Evolutionary conservation across 2,888 invertebrate species (phyloP), one percentile per base, ranked within the genome.

Genomic region (Lampropteryx suffumata): DNA sequence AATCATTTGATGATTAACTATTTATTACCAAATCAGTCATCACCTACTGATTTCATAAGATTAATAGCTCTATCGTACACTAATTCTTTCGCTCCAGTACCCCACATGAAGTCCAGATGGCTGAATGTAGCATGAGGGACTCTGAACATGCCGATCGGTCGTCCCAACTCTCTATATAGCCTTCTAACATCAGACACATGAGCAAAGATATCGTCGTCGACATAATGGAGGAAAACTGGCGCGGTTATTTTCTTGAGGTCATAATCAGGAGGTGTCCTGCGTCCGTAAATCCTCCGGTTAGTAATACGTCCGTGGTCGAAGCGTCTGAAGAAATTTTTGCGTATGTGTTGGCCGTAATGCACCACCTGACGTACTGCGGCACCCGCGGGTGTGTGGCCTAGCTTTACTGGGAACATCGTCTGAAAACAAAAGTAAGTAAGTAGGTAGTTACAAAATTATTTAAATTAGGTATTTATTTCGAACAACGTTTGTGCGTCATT

Each of bases 91-190:
- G 91, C 91, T 72, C 92, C 87, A 3, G 86, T 89, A 7, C 92
- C 94, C 92, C 93, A 93, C 64, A 94, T 90, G 68, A 94, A 94
- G 68, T 94, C 94, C 55, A 94, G 77, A 74, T 94, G 94, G 70
- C 93, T 94, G 67, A 93, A 94, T 13, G 88, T 76, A 7, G 78
- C 71, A 62, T 91, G 87, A 3, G 91, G 85, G 1, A 94, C 91
- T 46, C 86, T 70, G 70, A 90, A 91, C 57, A 90, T 81, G 17
- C 84, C 89, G 1, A 90, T 82, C 42, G 88, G 75, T 54, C 81
- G 92, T 42, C 87, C 92, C 62, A 90, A 82, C 65, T 79, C 77
- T 13, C 67, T 71, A 5, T 80, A 84, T 27, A 93, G 72, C 50
- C 75, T 76, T 50, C 88, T 76, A 7, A 92, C 89, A 66, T 93